These are phyloP conservation scores for Telmatochromis sp. DNA, from an alignment of 2,113 vertebrate genomes.

Conservation along the genomic window DNA sequence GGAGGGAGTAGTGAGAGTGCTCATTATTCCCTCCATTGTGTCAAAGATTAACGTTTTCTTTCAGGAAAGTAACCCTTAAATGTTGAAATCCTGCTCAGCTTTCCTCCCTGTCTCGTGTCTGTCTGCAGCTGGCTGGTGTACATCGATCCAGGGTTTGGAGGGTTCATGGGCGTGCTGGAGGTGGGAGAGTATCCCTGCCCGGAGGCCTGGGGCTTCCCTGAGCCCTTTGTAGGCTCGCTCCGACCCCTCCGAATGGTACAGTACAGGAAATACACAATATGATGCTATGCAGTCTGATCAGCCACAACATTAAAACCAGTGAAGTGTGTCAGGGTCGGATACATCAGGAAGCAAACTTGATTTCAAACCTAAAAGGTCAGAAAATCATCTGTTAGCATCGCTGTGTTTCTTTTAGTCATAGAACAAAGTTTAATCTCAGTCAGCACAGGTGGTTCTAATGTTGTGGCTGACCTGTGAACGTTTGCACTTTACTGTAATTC, in stretches of 20 bases:
- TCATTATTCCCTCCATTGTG: background rate
- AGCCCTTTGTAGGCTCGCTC: constrained; percentile 86
- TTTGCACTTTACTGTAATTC: background rate
- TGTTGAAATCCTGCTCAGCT: background rate
- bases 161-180: constrained; percentile 81
- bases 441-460: background rate
- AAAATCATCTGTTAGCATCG: background rate
- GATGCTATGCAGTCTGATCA: background rate
- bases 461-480: background rate
- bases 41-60: background rate
- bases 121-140: constrained; percentile 86
- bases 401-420: background rate
- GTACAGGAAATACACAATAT: background rate
- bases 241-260: constrained; percentile 87
- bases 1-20: background rate
- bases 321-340: background rate
- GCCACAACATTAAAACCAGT: background rate
- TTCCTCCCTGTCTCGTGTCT: accelerated
- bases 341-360: background rate
- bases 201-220: constrained; percentile 81
- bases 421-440: background rate
- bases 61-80: background rate
- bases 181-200: constrained; percentile 86
- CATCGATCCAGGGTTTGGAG: constrained; percentile 84
- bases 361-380: background rate